Conservation (phyloP, 1,140 invertebrate species). For the Orussus abietinus region DNA sequence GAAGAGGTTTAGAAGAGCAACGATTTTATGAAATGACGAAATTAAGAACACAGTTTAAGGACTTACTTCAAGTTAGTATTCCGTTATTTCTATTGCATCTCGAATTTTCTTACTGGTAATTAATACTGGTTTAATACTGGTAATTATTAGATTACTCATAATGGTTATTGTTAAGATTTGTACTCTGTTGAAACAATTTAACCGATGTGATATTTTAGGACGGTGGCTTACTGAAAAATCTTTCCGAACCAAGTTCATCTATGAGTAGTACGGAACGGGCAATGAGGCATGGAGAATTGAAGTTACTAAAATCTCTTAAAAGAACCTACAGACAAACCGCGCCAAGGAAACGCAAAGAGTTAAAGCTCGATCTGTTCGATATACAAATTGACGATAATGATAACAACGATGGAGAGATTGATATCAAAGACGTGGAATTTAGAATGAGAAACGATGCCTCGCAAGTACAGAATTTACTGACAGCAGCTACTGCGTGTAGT, state of each 20-base stretch:
- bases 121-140: too few species aligned
- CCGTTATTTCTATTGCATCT: too few species aligned
- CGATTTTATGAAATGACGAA: conserved; percentile 96
- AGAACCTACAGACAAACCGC: conserved; percentile 60
- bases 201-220: conserved; percentile 55
- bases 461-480: conserved; percentile 68
- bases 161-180: conserved; percentile 14
- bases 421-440: conserved; percentile 92
- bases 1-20: conserved; percentile 90
- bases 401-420: conserved; percentile 59
- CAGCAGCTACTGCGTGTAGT: conserved; percentile 68
- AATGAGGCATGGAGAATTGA: conserved; percentile 81
- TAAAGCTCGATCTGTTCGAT: conserved; percentile 61
- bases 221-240: conserved; percentile 64
- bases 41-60: conserved; percentile 83
- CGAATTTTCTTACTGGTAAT: too few species aligned
- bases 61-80: conserved; percentile 67
- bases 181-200: conserved; percentile 9
- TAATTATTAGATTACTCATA: too few species aligned
- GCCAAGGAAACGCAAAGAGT: conserved; percentile 68
- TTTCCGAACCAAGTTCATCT: conserved; percentile 49
- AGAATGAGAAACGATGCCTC: conserved; percentile 68
- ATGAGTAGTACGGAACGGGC: conserved; percentile 75
- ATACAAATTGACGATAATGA: conserved; percentile 57
- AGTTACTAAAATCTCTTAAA: conserved; percentile 76